Evolutionary conservation across 2,113 vertebrate genomes (phyloP), one percentile per base, ranked within the genome.

Genomic region (Plectropomus leopardus): DNA sequence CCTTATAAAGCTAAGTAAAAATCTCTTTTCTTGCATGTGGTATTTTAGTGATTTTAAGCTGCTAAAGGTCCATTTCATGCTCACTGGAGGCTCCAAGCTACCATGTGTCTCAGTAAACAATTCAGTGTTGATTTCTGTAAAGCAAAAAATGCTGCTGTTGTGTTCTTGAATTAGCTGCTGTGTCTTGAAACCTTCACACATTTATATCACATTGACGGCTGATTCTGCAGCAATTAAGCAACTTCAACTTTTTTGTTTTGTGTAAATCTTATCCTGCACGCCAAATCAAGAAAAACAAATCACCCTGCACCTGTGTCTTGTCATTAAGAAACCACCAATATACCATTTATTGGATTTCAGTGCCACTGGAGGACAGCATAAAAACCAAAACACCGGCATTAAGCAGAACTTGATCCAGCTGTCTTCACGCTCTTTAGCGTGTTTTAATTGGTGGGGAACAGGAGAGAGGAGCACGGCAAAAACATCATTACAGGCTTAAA

Each of bases 401-500:
- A 87, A 92, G 85, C 78, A 90, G 90, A 95, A 95, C 87, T 77
- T 34, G 90, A 94, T 94, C 92, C 91, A 90, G 92, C 86, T 90
- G 91, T 84, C 88, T 84, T 88, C 70, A 57, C 65, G 80, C 87
- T 93, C 88, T 91, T 89, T 91, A 93, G 93, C 90, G 85, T 86
- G 87, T 93, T 94, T 94, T 95, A 95, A 96, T 95, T 95, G 93
- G 85, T 76, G 87, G 82, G 83, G 86, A 94, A 92, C 92, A 89
- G 86, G 85, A 91, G 88, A 88, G 91, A 88, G 86, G 64, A 80
- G 74, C 40, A 80, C 55, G 10, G 88, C 85, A 66, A 92, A 95
- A 94, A 93, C 92, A 93, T 94, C 86, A 95, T 96, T 95, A 95
- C 86, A 86, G 88, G 80, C 88, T 88, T 76, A 90, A 91, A 93